phyloP scores from a whole-genome alignment of 2,797 vertebrate species.

The Eulemur mongoz region DNA sequence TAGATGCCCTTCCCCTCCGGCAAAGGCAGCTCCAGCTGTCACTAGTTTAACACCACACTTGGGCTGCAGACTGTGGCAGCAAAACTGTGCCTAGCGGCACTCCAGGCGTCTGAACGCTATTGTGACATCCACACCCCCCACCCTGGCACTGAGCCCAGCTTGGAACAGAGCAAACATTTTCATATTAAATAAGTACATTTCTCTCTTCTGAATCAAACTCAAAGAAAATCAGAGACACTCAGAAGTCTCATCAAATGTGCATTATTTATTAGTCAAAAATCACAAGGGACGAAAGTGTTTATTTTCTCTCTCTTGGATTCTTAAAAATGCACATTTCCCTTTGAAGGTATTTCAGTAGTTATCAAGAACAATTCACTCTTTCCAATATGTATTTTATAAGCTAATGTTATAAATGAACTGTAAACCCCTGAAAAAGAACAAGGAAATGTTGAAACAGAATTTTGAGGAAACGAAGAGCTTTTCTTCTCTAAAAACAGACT shows the following conservation, averaged over 20 bases:
- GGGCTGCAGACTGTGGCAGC: not conserved
- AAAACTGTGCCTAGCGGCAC: not conserved
- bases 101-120: not conserved
- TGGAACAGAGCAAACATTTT: not conserved
- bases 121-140: not conserved
- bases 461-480: not conserved
- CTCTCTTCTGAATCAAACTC: not conserved
- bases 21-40: not conserved
- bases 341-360: conserved; percentile 15
- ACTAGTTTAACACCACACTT: not conserved
- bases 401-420: not conserved
- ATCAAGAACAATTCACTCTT: not conserved
- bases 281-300: not conserved
- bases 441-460: not conserved
- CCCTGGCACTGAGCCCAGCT: not conserved
- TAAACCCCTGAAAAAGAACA: not conserved
- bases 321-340: not conserved
- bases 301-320: conserved; percentile 38
- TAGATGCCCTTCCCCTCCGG: not conserved
- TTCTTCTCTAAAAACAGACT: not conserved
- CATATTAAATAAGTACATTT: not conserved
- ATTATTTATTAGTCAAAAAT: conserved; percentile 30
- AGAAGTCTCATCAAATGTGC: not conserved
- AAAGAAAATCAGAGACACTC: not conserved
- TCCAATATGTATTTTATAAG: not conserved